Evolutionary conservation across 2,113 vertebrate species (phyloP).

Genomic region (Grantiella picta): DNA sequence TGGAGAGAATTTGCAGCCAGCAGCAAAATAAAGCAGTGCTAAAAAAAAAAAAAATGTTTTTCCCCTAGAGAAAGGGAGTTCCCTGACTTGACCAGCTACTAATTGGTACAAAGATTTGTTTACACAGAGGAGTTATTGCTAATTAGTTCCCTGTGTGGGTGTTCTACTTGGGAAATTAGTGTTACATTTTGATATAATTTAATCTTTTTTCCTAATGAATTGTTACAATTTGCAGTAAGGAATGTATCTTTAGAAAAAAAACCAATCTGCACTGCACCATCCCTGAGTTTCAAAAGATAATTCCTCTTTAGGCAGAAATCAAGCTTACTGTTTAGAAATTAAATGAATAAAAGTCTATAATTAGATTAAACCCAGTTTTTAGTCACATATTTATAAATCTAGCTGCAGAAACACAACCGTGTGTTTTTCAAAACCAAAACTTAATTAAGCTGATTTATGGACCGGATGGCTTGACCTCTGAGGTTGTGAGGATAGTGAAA

Average conservation of each 20-base stretch:
- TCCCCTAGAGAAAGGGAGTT: conserved; percentile 21
- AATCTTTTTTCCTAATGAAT: not conserved
- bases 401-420: not conserved
- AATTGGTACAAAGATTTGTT: conserved; percentile 44
- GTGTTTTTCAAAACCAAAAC: not conserved
- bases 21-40: not conserved
- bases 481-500: not conserved
- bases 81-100: conserved; percentile 21
- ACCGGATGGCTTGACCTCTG: not conserved
- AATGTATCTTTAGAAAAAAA: not conserved
- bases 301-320: not conserved
- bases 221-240: not conserved
- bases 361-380: not conserved
- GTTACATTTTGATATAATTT: conserved; percentile 32
- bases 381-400: not conserved
- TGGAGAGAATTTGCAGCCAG: not conserved
- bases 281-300: not conserved
- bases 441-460: not conserved
- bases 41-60: not conserved
- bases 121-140: conserved; percentile 20
- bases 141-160: conserved; percentile 45
- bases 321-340: not conserved
- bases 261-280: not conserved
- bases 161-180: conserved; percentile 41
- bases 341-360: not conserved